Evolutionary conservation across 2,888 invertebrate species (phyloP).

Genomic region (Athripsodes cinereus): DNA sequence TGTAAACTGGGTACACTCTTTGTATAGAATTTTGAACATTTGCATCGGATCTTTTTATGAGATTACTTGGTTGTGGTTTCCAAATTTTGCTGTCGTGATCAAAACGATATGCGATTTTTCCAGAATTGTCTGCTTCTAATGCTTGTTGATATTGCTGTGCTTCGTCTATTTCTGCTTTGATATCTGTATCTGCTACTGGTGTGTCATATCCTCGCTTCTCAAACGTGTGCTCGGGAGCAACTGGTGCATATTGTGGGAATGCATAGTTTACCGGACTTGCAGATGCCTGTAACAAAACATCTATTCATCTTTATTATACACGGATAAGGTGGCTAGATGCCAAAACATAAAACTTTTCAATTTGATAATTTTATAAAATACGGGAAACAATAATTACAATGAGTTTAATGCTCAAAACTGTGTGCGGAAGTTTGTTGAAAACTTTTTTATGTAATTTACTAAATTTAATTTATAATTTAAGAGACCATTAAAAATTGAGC

Average conservation of each 20-base stretch:
- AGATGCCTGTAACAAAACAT: constrained; percentile 57
- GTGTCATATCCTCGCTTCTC: constrained; percentile 39
- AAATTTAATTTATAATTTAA: no score
- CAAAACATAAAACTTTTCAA: no score
- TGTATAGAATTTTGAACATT: constrained; percentile 7
- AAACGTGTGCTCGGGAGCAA: constrained; percentile 39
- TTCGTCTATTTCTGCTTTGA: constrained; percentile 13
- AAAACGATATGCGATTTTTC: constrained; percentile 35
- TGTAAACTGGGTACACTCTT: constrained; percentile 27
- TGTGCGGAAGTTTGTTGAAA: no score
- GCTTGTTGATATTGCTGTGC: background rate
- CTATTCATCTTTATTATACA: constrained; percentile 31
- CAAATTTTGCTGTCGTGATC: constrained; percentile 22
- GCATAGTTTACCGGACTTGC: constrained; percentile 70
- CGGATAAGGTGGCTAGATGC: background rate
- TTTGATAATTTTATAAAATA: no score
- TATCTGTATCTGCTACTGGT: constrained; percentile 31
- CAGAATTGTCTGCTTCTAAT: constrained; percentile 29
- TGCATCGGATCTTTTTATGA: constrained; percentile 14
- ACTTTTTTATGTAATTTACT: no score
- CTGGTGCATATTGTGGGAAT: constrained; percentile 45
- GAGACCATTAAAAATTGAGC: no score
- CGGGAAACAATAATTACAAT: no score
- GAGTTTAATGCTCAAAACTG: no score
- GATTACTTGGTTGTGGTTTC: constrained; percentile 23